Evolutionary conservation across 2,888 invertebrate genomes (phyloP).

Genomic region (Marasmarcha lunaedactyla): DNA sequence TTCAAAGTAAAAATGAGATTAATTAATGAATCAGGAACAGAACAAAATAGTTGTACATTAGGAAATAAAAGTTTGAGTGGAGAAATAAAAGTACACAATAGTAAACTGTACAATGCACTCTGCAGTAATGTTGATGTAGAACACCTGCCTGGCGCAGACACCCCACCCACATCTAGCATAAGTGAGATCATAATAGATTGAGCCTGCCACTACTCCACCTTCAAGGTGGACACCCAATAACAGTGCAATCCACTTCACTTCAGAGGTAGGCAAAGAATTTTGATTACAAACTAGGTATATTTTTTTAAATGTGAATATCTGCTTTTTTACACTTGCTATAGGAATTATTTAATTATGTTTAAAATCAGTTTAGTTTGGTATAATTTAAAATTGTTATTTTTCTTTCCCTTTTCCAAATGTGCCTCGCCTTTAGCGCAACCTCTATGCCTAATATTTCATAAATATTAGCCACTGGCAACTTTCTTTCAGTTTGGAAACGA

Average conservation of each 20-base stretch:
- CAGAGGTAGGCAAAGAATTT: neutral
- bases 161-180: conserved; percentile 41
- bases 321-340: too few species aligned
- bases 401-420: too few species aligned
- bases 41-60: conserved; percentile 30
- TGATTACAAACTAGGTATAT: neutral
- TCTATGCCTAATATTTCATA: too few species aligned
- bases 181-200: conserved; percentile 54
- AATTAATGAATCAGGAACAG: conserved; percentile 42
- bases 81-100: conserved; percentile 33
- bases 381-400: too few species aligned
- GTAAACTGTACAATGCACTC: conserved; percentile 37
- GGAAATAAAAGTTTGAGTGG: conserved; percentile 18
- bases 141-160: conserved; percentile 30
- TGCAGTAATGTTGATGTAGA: conserved; percentile 43
- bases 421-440: too few species aligned
- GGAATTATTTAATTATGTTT: too few species aligned
- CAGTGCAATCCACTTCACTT: conserved; percentile 42
- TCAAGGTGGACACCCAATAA: conserved; percentile 58
- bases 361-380: too few species aligned
- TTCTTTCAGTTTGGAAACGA: too few species aligned
- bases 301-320: neutral
- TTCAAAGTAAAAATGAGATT: conserved; percentile 73
- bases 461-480: too few species aligned
- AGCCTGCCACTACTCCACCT: conserved; percentile 52